Base-by-base conservation (phyloP, 2,113 vertebrate genomes). In the Empidonax alnorum region DNA sequence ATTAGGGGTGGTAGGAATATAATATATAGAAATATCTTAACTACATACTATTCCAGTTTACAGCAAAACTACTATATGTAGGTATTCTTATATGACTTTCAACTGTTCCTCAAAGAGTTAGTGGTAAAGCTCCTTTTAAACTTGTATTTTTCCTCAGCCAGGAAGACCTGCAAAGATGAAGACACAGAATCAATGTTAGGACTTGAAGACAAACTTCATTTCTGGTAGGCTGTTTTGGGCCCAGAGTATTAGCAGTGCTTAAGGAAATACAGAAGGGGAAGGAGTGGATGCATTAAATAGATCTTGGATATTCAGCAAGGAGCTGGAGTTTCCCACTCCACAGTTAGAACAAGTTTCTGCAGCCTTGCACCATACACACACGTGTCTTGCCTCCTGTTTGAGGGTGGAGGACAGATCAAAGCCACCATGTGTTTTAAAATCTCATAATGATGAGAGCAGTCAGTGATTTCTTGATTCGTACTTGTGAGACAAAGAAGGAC, bases 261-360 rank as follows among this genome's bases (percentile, higher is more conserved):
- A 50, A 47, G 41, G 22, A 93, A 50, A 72, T 14, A 9, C 5
- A 41, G 39, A 81, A 74, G 6, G 15, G 9, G 12, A 53, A 81
- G 14, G 30, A 87, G 4, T 12, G 8, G 24, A 59, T 68, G 25
- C 33, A 75, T 82, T 46, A 42, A 68, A 52, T 39, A 72, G 22
- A 59, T 24, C 41, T 61, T 0, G 0, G 16, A 1, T 53, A 19
- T 23, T 39, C 7, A 18, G 15, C 15, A 47, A 59, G 31, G 50
- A 93, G 3, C 15, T 87, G 44, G n/a, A 77, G 7, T 44, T 89
- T 89, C 19, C 9, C n/a, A 47, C 16, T 65, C 44, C n/a, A n/a
- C 21, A 73, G 25, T 58, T 30, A 59, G 58, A 80, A 55, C 1
- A 8, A 56, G 9, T 84, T 87, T 90, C 66, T 83, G 41, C 53